phyloP scores from a whole-genome alignment of 1,140 invertebrate species.

The Spodoptera litura region DNA sequence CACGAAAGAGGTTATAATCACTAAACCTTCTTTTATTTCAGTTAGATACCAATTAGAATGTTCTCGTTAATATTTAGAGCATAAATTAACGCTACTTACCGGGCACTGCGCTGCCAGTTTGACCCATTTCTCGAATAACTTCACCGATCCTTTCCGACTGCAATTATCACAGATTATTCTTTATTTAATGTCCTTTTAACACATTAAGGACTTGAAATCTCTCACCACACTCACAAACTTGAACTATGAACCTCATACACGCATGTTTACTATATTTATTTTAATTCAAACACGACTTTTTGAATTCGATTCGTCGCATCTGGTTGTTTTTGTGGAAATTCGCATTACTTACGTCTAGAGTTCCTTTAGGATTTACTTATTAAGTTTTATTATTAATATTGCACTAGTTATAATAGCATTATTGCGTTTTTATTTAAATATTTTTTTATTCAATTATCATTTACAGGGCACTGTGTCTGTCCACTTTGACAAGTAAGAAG shows the following conservation, averaged over 20 bases:
- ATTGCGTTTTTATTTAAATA: constrained; percentile 44
- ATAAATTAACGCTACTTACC: constrained; percentile 69
- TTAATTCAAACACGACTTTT: constrained; percentile 35
- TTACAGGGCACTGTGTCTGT: constrained; percentile 26
- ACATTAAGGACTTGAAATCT: constrained; percentile 40
- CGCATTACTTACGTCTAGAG: constrained; percentile 47
- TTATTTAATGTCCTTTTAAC: constrained; percentile 52
- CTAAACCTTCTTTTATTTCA: constrained; percentile 44
- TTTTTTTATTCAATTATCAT: constrained; percentile 42
- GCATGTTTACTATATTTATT: constrained; percentile 43
- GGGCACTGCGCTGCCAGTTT: constrained; percentile 76
- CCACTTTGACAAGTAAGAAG: constrained; percentile 27
- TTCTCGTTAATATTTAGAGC: constrained; percentile 41
- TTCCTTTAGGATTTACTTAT: constrained; percentile 3
- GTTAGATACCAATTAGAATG: constrained; percentile 61
- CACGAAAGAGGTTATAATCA: constrained; percentile 47
- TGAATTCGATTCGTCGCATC: neutral
- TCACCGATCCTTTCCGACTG: constrained; percentile 45
- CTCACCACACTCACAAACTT: constrained; percentile 43
- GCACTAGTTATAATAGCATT: constrained; percentile 50
- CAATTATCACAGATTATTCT: constrained; percentile 59
- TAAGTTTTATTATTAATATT: constrained; percentile 41
- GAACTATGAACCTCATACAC: constrained; percentile 46
- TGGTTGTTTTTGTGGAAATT: constrained; percentile 48
- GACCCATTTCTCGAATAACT: constrained; percentile 67